These are phyloP conservation scores for Microtus richardsoni DNA, from an alignment of 2,113 vertebrate species.

Conservation along the genomic window DNA sequence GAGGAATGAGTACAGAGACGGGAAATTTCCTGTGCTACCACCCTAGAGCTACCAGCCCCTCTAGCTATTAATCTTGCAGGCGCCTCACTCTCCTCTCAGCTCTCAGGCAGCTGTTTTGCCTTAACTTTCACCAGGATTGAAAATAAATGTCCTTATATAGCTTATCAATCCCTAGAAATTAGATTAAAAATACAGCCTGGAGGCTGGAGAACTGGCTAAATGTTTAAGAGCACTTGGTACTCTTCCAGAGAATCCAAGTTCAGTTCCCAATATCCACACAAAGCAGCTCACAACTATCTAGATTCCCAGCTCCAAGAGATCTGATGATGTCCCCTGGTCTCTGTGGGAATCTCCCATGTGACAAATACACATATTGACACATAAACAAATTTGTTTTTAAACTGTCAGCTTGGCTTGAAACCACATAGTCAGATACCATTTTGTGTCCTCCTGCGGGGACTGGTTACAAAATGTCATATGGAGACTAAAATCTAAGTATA, in stretches of 20 bases:
- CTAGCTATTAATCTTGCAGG: neutral
- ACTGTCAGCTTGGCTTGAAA: conserved; percentile 19
- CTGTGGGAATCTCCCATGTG: neutral
- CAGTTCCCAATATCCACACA: neutral
- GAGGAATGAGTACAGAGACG: neutral
- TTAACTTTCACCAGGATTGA: neutral
- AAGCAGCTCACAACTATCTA: neutral
- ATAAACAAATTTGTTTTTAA: neutral
- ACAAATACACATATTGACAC: neutral
- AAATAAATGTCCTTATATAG: neutral
- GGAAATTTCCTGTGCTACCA: neutral
- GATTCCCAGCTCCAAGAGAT: neutral
- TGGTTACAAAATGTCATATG: neutral
- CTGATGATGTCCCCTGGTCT: neutral
- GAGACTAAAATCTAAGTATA: neutral
- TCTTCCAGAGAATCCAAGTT: neutral
- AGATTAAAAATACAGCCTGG: neutral
- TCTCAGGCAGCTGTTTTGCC: neutral
- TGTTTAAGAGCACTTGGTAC: neutral
- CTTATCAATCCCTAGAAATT: conserved; percentile 32
- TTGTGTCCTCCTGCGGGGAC: neutral
- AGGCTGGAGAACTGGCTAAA: neutral
- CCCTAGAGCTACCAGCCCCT: neutral
- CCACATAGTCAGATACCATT: neutral
- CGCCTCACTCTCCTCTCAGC: neutral